Evolutionary conservation across 2,888 invertebrate species (phyloP), one percentile per base, ranked within the genome.

Genomic region (Cerceris rybyensis): DNA sequence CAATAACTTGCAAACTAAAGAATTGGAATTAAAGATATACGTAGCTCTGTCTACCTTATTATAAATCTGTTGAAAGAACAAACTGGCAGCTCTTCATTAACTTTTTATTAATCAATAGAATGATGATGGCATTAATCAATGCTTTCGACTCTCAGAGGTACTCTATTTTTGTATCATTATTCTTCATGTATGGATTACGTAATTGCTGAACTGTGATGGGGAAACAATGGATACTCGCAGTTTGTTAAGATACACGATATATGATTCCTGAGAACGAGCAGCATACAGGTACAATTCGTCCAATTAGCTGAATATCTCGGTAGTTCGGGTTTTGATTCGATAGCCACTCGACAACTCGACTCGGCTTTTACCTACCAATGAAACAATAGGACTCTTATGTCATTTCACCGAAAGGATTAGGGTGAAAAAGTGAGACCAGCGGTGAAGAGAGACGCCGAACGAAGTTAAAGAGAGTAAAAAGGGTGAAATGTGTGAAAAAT

Each of bases 301-400:
- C 67, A 76, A 66, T 79, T 76, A 79, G 65, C 69, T 46, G 74
- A 78, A 78, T 70, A 66, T 41, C 59, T 75, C 49, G 59, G 55
- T 57, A 58, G 59, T 54, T 43, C 16, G 57, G 49, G 55, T 59
- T 68, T 52, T 39, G 49, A 63, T 69, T 75, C 67, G 46, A 67
- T 72, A 61, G 46, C 28, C 67, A 67, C 75, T 71, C 63, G 71
- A 52, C 67, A 57, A 66, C 72, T 71, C 66, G 50, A 54, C 54
- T 42, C 52, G 57, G 70, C 70, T 52, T 64, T 74, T 42, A 39
- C 39, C 6, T 59, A 54, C 28, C 46, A 52, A 66, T 11, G 54
- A 28, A 65, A 42, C 55, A 55, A 55, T 55, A 17, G 55, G 17
- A 55, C 50, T 50, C 49, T 63, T 63, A 39, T 13, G 39, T 63